These are phyloP conservation scores for Clivina fossor DNA, from an alignment of 2,888 invertebrate genomes.

Conservation along the genomic window DNA sequence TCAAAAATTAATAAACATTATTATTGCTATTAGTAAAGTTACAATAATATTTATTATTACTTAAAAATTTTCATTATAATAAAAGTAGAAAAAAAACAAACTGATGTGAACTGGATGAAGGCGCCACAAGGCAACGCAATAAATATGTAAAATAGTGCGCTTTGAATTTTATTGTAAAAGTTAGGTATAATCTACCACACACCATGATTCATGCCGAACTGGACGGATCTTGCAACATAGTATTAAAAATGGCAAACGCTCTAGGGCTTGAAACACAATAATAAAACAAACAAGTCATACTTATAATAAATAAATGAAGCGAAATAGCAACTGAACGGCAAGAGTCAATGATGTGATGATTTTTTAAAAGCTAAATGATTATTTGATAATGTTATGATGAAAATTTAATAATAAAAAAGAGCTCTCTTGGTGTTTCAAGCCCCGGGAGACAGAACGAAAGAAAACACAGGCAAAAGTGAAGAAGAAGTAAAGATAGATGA, in stretches of 20 bases:
- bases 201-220: slow-evolving; percentile 32
- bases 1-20: not conserved
- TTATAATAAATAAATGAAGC: too few species aligned
- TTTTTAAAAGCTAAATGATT: too few species aligned
- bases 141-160: slow-evolving; percentile 12
- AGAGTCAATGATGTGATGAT: too few species aligned
- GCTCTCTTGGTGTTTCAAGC: slow-evolving; percentile 30
- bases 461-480: not conserved
- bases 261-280: slow-evolving; percentile 22
- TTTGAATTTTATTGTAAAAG: slow-evolving; percentile 2
- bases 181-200: slow-evolving; percentile 24
- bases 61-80: too few species aligned
- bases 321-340: too few species aligned
- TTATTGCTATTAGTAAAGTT: not conserved
- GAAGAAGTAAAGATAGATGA: not conserved
- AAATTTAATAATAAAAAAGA: too few species aligned
- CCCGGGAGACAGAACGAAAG: slow-evolving; percentile 10
- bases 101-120: not conserved
- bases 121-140: not conserved
- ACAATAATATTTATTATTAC: too few species aligned
- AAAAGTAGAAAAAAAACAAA: too few species aligned
- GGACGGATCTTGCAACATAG: slow-evolving; percentile 17
- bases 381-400: too few species aligned
- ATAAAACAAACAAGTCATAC: too few species aligned
- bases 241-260: slow-evolving; percentile 5